Base-by-base conservation (phyloP, 1,140 invertebrate species). In the Euura lappo region DNA sequence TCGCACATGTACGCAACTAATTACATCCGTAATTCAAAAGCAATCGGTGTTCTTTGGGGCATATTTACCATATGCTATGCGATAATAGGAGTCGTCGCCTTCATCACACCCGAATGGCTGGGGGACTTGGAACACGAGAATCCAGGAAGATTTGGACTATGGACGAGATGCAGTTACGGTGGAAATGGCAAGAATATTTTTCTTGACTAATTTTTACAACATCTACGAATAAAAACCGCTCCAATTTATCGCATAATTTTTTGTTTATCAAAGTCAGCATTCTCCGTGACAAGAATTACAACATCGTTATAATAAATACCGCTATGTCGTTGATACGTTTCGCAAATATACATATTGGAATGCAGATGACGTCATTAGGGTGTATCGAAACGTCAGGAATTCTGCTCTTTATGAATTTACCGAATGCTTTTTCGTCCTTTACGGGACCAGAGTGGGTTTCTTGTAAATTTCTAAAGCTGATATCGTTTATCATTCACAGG, bases 11-110 rank as follows among this genome's bases (percentile, higher is more conserved):
- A 97, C 86, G 95, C 95, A 69, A 95, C 95, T 42, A 97, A 96
- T 87, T 99, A 98, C 87, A 94, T 97, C 65, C 91, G 97, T 80
- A 98, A 99, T 90, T 97, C 96, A 67, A 96, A 97, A 89, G 97
- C 97, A 60, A 97, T 99, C 71, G 97, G 96, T 64, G 96, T 99
- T 13, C 89, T 99, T 66, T 99, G 98, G 98, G 97, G 94, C 42
- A 95, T 99, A 78, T 98, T 99, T 85, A 95, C 96, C 70, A 95
- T 98, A 81, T 99, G 97, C 87, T 99, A 97, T 86, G 95, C 96
- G 69, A 98, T 99, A 79, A 98, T 99, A 80, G 93, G 94, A 71
- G 93, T 97, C 72, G 96, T 99, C 13, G 94, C 97, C 0, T 98
- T 99, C 84, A 92, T 98, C 13, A 98, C 98, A 71, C 97, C 97